Base-by-base conservation (phyloP, 2,797 vertebrate genomes). In the Steatocranus sp. region DNA sequence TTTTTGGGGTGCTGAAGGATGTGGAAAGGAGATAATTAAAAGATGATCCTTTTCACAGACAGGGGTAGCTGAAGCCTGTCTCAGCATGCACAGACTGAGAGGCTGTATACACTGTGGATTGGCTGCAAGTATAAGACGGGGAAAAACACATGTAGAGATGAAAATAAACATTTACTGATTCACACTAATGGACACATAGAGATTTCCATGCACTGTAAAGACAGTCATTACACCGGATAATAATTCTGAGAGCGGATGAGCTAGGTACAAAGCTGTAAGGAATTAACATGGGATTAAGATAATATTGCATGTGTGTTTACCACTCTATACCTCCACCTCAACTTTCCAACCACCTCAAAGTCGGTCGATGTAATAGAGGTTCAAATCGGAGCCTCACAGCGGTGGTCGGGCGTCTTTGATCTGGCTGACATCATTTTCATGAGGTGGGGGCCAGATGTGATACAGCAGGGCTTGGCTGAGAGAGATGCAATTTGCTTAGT, bases 371-470 rank as follows among this genome's bases (percentile, higher is more conserved):
- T 63, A 89, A 82, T 82, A 53, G 86, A 92, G 83, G 83, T 88
- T 87, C 88, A 87, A 46, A 73, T 12, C 17, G 1, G 80, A 90
- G 82, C 81, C 87, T 90, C 87, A 4, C 76, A 81, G 88, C 38
- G 79, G 85, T 82, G 86, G 82, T 92, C 46, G 54, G 87, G 81
- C 8, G 51, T 82, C 79, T 89, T 86, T 88, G 83, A 83, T 83
- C 78, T 86, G 80, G 82, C 84, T 94, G 92, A 94, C 89, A 89
- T 94, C 88, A 92, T 89, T 78, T 93, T 91, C 87, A 81, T 80
- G 46, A 11, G 34, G 51, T 51, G 66, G 75, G 86, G 85, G 86
- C 86, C 82, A 79, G 83, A 54, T n/a, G 41, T 32, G 77, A 80
- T 83, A 87, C 53, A 83, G 84, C 66, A 84, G 75, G 80, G 86